Evolutionary conservation across 1,140 invertebrate species (phyloP), one percentile per base, ranked within the genome.

Genomic region (Pogonomyrmex barbatus): DNA sequence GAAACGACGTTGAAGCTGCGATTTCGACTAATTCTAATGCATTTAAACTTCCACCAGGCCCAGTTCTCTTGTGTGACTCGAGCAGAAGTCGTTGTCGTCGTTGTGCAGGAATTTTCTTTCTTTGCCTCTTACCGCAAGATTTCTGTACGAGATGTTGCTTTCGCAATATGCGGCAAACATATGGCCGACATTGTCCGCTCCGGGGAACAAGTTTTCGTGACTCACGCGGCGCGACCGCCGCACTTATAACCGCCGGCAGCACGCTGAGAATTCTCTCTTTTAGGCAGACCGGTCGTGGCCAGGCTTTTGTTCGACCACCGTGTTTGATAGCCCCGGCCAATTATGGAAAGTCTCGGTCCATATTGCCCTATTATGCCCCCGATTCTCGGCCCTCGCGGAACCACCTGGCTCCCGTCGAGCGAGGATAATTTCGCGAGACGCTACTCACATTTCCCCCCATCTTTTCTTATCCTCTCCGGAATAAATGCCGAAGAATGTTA

Each of bases 361-460:
- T 90, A 92, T 93, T 93, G 93, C 90, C 92, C 93, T 90, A 94
- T 94, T 94, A 94, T 94, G 90, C 87, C 85, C 24, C 60, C 24
- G 39, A 42, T 42, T 79, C 60, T 76, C 67, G 73, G 75, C 87
- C 82, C 89, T 58, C 75, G 58, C 60, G 68, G 36, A 70, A 81
- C 67, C 85, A 81, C 71, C 77, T 85, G 73, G 88, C 75, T 89
- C 85, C 88, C 86, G 89, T 84, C 76, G 89, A 87, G 79, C 85
- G 83, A 88, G 89, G 90, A 93, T 92, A 91, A 93, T 94, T 93
- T 93, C 71, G 70, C 91, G 82, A 81, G 78, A 60, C 79, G 62
- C 36, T 71, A 42, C 17, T 71, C n/a, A 33, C 33, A 17, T 24
- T 24, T n/a, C 70, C 39, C 12, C n/a, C 67, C 36, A 17, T 71